Evolutionary conservation across 2,888 invertebrate genomes (phyloP).

Genomic region (Chrysomela aeneicollis): DNA sequence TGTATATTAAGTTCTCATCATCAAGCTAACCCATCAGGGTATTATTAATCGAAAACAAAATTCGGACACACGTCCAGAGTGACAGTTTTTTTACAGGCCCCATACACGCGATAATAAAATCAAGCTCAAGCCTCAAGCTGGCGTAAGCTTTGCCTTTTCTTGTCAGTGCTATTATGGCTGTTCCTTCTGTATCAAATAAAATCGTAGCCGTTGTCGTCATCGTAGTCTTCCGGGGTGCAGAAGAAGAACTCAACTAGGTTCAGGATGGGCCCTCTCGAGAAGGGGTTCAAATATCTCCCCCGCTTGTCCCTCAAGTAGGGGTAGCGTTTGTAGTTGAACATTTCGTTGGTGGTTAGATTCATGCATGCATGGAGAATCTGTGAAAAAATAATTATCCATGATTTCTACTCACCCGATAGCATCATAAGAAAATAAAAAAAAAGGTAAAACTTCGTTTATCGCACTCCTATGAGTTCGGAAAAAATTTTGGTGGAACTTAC

Average conservation of each 20-base stretch:
- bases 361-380: conserved; percentile 90
- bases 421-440: too few species aligned
- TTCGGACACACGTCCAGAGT: too few species aligned
- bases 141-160: conserved; percentile 36
- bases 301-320: conserved; percentile 88
- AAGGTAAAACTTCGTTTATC: too few species aligned
- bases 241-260: conserved; percentile 92
- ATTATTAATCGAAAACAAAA: too few species aligned
- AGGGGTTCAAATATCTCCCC: conserved; percentile 90
- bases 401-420: conserved; percentile 2
- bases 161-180: conserved; percentile 27
- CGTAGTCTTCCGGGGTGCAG: conserved; percentile 80
- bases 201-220: conserved; percentile 68
- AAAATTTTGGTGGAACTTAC: too few species aligned
- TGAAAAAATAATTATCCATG: conserved; percentile 46
- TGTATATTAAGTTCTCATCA: too few species aligned
- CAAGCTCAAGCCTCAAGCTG: background rate
- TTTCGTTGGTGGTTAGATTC: conserved; percentile 94
- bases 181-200: conserved; percentile 54
- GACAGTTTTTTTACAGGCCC: too few species aligned
- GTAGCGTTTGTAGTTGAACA: conserved; percentile 93
- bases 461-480: too few species aligned
- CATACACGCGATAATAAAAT: too few species aligned
- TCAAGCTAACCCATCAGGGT: too few species aligned
- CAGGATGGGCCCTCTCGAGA: conserved; percentile 85